Percentiles rank a stretch among this genome's conserved stretches.
These are phyloP conservation scores for Seriola rivoliana DNA, from an alignment of 2,113 vertebrate species.

Conservation along the genomic window DNA sequence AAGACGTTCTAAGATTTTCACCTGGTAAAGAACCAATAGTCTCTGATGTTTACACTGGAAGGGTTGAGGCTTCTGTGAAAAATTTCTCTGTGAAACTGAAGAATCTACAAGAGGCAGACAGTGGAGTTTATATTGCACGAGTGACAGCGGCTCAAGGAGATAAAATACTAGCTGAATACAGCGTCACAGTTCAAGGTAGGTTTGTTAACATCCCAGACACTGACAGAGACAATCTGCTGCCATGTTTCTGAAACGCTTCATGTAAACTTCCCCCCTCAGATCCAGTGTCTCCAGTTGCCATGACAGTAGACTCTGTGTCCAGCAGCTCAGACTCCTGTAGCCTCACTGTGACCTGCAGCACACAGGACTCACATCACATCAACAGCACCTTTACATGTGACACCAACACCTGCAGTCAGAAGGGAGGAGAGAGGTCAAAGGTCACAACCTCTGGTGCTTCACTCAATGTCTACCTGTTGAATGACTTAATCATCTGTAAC, in stretches of 20 bases:
- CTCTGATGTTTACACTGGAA: fast-evolving
- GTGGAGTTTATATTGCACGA: conserved; percentile 15
- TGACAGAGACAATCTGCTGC: background rate
- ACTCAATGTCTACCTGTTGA: background rate
- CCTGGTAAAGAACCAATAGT: fast-evolving
- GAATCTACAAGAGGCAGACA: conserved; percentile 7
- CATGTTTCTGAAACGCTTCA: background rate
- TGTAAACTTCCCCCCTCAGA: conserved; percentile 5
- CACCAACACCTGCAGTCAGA: conserved; percentile 6
- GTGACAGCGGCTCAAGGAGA: fast-evolving
- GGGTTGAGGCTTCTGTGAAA: background rate
- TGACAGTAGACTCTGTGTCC: conserved; percentile 8
- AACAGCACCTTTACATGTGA: conserved; percentile 15
- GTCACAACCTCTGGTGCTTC: too few relatives aligned
- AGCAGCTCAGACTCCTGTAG: background rate
- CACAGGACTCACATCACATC: conserved; percentile 11
- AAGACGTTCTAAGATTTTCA: background rate
- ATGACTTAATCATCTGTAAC: conserved; percentile 18
- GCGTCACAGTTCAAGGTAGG: background rate
- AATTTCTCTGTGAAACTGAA: conserved; percentile 32
- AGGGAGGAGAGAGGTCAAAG: background rate
- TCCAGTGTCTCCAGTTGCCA: background rate
- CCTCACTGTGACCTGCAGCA: conserved; percentile 46
- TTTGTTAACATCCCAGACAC: background rate
- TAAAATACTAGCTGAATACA: background rate